Evolutionary conservation across 2,888 invertebrate genomes (phyloP), one percentile per base, ranked within the genome.

Genomic region (Gortyna flavago): DNA sequence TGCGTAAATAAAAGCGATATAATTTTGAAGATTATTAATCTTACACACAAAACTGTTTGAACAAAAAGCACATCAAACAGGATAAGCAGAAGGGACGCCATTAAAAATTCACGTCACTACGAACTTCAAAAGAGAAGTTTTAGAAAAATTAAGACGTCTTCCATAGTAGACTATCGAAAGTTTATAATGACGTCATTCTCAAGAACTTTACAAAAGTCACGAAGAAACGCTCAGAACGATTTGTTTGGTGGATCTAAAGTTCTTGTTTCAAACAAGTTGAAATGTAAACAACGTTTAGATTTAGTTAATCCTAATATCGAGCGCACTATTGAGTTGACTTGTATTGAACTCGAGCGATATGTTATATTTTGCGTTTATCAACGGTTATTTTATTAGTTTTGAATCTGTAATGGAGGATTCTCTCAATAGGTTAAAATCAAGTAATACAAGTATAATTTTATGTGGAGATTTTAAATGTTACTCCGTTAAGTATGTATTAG

Each of bases 151-250:
- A 71, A 79, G 35, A 69, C 54, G 29, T 48, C 59, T 62, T 69
- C 51, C 16, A 62, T 61, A 72, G 72, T 73, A 48, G 71, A 79
- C 69, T 83, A 84, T 84, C 48, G 75, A 73, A 79, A 86, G 70
- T 84, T 86, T 84, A 73, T 86, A 84, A 84, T 86, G 86, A 86
- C 70, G 32, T 5, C 13, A 69, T 25, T 65, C 29, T 25, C 25
- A 64, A 61, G 35, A 62, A 68, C 21, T 38, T 51, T n/a, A 80
- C 48, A 38, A 79, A 71, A 84, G 72, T 75, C 86, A 73, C 64
- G 72, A 59, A 61, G 38, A 61, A 67, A 67, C 13, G 25, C 66
- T 66, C 51, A 35, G 32, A n/a, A 57, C 29, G 67, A 79, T 29
- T 67, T 72, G 38, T 62, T 78, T 54, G 11, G 54, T n/a, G 4